A percentile compares a stretch with the other conserved stretches of the same genome.
Conservation (phyloP, 1,140 invertebrate genomes). For the Nilaparvata lugens region DNA sequence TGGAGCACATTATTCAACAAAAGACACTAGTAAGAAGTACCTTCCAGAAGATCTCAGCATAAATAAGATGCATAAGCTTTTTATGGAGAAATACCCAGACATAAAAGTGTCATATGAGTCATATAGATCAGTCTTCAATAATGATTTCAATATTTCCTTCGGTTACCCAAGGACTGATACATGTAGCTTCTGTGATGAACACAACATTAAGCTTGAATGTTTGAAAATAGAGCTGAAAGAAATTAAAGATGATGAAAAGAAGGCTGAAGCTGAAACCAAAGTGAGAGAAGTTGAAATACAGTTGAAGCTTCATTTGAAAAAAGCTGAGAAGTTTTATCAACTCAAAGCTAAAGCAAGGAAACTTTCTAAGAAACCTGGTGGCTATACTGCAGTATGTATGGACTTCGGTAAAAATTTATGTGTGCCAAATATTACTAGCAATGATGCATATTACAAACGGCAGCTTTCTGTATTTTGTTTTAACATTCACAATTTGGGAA, state of each 20-base stretch:
- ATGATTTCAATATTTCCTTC: background rate
- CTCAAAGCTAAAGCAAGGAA: background rate
- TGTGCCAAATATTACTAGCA: conserved; percentile 2
- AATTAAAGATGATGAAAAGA: background rate
- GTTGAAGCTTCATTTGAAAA: background rate
- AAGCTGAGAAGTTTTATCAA: conserved; percentile 1
- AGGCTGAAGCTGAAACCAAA: background rate
- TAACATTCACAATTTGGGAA: conserved; percentile 2
- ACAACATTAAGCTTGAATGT: background rate
- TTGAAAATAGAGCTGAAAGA: background rate
- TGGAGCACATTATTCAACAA: conserved; percentile 6
- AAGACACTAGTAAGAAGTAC: conserved; percentile 14
- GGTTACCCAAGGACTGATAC: conserved; percentile 4
- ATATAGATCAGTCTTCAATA: background rate
- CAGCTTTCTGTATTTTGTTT: conserved; percentile 8
- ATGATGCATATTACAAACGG: conserved; percentile 7
- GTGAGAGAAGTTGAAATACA: background rate
- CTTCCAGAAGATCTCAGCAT: conserved; percentile 15
- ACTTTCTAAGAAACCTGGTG: background rate
- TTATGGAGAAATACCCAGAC: conserved; percentile 24
- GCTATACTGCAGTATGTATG: background rate
- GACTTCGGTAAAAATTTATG: conserved; percentile 1
- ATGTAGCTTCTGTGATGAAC: background rate
- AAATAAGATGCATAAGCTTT: conserved; percentile 19
- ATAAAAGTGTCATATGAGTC: conserved; percentile 9